phyloP scores from a whole-genome alignment of 2,888 invertebrate species.

The Panopea generosa region DNA sequence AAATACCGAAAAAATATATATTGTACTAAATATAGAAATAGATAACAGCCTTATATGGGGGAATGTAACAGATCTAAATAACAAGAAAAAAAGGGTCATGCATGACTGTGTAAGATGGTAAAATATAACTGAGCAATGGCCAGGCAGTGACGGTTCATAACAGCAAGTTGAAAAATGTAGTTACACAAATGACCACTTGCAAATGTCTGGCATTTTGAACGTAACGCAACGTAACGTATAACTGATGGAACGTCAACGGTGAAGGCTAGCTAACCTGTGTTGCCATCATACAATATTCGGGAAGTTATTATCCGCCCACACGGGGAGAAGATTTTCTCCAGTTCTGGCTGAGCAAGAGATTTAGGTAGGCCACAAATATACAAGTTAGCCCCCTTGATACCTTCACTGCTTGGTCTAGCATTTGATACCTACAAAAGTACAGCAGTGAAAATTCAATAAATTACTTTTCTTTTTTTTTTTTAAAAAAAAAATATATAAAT shows the following conservation, averaged over 20 bases:
- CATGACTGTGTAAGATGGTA: conserved; percentile 24
- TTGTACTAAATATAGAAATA: conserved; percentile 41
- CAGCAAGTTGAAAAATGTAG: conserved; percentile 50
- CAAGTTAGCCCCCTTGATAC: conserved; percentile 86
- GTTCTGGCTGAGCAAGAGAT: conserved; percentile 85
- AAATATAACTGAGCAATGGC: conserved; percentile 21
- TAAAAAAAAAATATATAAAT: no score
- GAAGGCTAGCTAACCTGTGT: conserved; percentile 82
- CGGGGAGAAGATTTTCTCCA: conserved; percentile 85
- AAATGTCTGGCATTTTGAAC: conserved; percentile 49
- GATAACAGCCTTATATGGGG: conserved; percentile 33
- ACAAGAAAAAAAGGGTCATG: conserved; percentile 26
- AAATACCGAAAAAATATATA: conserved; percentile 35
- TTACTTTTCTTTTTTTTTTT: not conserved
- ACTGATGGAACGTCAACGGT: conserved; percentile 47
- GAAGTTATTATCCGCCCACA: conserved; percentile 86
- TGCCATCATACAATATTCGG: conserved; percentile 85
- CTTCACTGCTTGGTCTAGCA: conserved; percentile 85
- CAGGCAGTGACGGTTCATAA: conserved; percentile 51
- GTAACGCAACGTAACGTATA: conserved; percentile 43
- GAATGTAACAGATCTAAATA: conserved; percentile 11
- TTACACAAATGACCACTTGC: conserved; percentile 50
- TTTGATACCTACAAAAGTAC: conserved; percentile 84
- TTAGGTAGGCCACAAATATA: conserved; percentile 86
- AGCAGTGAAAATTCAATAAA: conserved; percentile 20